Percentiles rank a stretch among this genome's conserved stretches.
phyloP scores from a whole-genome alignment of 2,797 vertebrate species.

The Sebastes variabilis region DNA sequence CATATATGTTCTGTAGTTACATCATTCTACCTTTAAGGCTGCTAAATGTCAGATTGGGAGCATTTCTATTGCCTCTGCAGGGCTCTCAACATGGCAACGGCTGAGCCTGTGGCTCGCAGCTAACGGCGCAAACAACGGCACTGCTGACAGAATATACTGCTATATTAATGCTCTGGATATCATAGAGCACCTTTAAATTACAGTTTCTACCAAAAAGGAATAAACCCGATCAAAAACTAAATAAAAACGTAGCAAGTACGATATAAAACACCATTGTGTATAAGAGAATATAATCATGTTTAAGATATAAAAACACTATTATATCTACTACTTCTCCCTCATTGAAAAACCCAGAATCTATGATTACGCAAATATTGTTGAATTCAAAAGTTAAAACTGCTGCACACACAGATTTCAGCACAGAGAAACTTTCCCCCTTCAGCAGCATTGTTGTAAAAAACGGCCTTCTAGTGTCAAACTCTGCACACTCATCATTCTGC shows the following conservation, averaged over 20 bases:
- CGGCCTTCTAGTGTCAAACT: not conserved
- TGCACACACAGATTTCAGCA: not conserved
- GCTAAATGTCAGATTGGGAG: no score
- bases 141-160: no score
- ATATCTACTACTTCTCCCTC: not conserved
- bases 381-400: not conserved
- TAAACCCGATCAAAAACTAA: not conserved
- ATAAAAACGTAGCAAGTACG: not conserved
- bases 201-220: not conserved
- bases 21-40: fast-evolving
- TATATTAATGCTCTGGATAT: no score
- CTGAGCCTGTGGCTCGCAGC: no score
- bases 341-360: not conserved
- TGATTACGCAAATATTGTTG: not conserved
- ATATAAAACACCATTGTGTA: not conserved
- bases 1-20: not conserved
- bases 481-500: not conserved
- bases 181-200: not conserved
- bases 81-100: fast-evolving
- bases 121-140: fast-evolving
- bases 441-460: not conserved
- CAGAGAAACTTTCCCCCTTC: not conserved
- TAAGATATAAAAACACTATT: not conserved
- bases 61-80: no score
- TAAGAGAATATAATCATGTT: no score